Percentiles rank a stretch among this genome's conserved stretches.
Evolutionary conservation across 2,113 vertebrate genomes (phyloP).

Genomic region (Clinocottus analis): DNA sequence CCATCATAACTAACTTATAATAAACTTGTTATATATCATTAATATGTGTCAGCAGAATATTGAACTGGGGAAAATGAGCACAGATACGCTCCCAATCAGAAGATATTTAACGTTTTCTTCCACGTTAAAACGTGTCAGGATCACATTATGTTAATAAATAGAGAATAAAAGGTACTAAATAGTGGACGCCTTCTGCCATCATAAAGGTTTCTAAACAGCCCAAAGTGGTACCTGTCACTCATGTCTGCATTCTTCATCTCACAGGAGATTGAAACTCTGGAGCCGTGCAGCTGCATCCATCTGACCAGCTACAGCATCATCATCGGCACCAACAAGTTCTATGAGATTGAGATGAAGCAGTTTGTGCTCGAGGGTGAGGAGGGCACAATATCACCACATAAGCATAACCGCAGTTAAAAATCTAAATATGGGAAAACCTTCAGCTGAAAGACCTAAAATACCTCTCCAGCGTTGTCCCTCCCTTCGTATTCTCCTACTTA

Average conservation of each 20-base stretch:
- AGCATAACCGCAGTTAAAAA: background rate
- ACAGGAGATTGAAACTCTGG: conserved; percentile 98
- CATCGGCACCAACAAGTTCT: conserved; percentile 99
- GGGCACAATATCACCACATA: background rate
- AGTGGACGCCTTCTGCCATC: background rate
- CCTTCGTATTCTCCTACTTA: background rate
- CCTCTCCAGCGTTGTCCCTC: background rate
- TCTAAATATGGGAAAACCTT: background rate
- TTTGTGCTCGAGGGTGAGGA: conserved; percentile 93
- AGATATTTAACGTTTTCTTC: no score
- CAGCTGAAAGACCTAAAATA: no score
- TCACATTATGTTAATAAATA: no score
- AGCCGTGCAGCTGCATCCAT: conserved; percentile 98
- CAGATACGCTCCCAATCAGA: no score
- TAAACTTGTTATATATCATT: no score
- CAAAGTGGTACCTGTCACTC: background rate
- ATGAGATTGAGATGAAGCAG: conserved; percentile 99
- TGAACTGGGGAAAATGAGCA: no score
- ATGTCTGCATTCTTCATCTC: background rate
- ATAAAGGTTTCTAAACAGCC: background rate
- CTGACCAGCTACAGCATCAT: conserved; percentile 98
- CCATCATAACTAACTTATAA: no score
- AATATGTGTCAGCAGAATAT: no score
- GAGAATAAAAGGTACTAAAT: background rate
- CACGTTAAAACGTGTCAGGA: no score